A percentile compares a stretch with the other conserved stretches of the same genome.
These are phyloP conservation scores for Orthonevra nobilis DNA, from an alignment of 2,888 invertebrate genomes.

Conservation along the genomic window DNA sequence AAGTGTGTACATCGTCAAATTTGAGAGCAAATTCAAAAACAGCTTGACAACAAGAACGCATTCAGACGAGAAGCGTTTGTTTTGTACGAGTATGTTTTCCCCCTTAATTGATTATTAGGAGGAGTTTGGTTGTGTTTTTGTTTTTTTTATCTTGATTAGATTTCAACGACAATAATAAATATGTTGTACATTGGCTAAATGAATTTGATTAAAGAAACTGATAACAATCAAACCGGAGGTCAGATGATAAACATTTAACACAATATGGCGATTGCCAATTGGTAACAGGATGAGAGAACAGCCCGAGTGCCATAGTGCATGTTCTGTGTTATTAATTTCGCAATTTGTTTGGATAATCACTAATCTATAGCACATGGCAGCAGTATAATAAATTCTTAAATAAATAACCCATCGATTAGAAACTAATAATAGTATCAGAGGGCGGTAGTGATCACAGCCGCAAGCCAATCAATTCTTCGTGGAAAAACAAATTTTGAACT, in stretches of 20 bases:
- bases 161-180: constrained; percentile 2
- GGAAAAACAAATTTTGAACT: constrained; percentile 2
- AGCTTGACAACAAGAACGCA: constrained; percentile 33
- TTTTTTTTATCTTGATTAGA: constrained; percentile 24
- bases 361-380: constrained; percentile 31
- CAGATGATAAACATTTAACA: constrained; percentile 42
- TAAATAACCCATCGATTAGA: constrained; percentile 38
- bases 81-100: too few species aligned
- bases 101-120: constrained; percentile 42
- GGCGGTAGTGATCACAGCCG: constrained; percentile 37
- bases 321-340: constrained; percentile 36
- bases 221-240: constrained; percentile 29
- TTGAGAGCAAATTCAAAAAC: too few species aligned
- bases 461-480: constrained; percentile 19
- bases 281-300: constrained; percentile 38
- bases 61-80: constrained; percentile 5
- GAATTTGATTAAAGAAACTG: constrained; percentile 20
- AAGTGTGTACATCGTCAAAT: too few species aligned
- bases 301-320: constrained; percentile 14
- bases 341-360: constrained; percentile 33
- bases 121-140: too few species aligned
- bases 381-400: constrained; percentile 32
- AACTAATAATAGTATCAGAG: constrained; percentile 32
- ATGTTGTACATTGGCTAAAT: constrained; percentile 19
- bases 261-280: constrained; percentile 46